These are phyloP conservation scores for Nemotelus nigrinus DNA, from an alignment of 2,888 invertebrate genomes.

Conservation along the genomic window DNA sequence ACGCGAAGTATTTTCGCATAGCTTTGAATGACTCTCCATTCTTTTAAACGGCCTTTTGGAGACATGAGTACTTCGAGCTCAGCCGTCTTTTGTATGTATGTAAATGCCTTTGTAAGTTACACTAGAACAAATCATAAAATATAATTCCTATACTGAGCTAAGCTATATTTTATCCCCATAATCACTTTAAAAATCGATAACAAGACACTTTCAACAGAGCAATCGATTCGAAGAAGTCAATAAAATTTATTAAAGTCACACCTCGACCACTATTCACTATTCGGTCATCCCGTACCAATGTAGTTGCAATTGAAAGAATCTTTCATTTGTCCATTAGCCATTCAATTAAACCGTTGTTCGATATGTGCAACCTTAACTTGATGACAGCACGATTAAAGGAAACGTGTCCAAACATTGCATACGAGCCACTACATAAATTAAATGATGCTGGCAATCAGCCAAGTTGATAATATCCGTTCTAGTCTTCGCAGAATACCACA, in stretches of 20 bases:
- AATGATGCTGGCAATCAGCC: constrained; percentile 40
- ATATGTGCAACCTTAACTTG: constrained; percentile 44
- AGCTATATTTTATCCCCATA: too few species aligned
- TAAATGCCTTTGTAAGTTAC: too few species aligned
- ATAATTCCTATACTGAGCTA: too few species aligned
- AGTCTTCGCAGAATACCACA: constrained; percentile 33
- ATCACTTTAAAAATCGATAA: constrained; percentile 13
- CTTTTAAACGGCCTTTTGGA: too few species aligned
- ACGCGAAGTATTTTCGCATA: too few species aligned
- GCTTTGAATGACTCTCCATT: too few species aligned
- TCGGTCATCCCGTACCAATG: constrained; percentile 14
- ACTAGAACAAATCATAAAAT: too few species aligned
- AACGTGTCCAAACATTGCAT: constrained; percentile 45
- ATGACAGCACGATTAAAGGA: constrained; percentile 46
- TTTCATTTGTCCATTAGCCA: constrained; percentile 44
- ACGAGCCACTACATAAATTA: constrained; percentile 37
- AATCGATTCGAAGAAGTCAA: constrained; percentile 5
- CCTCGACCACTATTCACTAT: constrained; percentile 28
- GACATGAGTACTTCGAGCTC: too few species aligned
- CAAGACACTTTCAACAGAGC: background rate
- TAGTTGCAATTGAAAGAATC: constrained; percentile 38
- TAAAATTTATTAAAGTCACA: constrained; percentile 37
- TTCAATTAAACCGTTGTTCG: constrained; percentile 44
- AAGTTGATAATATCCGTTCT: constrained; percentile 42
- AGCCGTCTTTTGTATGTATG: too few species aligned